Conservation (phyloP, 2,113 vertebrate genomes). For the Notechis scutatus region DNA sequence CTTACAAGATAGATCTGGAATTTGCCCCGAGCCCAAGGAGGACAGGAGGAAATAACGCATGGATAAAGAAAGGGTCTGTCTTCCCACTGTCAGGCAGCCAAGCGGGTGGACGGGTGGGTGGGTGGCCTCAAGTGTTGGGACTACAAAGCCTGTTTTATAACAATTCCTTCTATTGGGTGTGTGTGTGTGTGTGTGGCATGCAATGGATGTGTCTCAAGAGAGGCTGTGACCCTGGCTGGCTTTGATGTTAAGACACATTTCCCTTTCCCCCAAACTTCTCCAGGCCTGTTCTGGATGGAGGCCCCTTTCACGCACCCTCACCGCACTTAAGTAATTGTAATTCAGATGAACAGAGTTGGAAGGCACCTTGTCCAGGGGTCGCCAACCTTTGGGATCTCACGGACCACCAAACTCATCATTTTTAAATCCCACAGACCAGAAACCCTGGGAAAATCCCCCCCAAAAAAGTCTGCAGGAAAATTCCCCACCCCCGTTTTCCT, state of each 20-base stretch:
- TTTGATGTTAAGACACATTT: neutral
- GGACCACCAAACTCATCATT: too few species aligned
- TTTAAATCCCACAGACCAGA: too few species aligned
- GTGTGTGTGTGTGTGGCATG: too few species aligned
- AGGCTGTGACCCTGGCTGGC: neutral
- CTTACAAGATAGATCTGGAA: neutral
- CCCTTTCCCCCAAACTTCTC: neutral
- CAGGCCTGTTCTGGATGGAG: neutral
- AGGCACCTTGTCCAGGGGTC: too few species aligned
- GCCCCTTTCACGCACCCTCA: neutral
- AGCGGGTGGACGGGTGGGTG: too few species aligned
- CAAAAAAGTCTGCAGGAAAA: too few species aligned
- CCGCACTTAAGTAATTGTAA: neutral
- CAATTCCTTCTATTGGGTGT: neutral
- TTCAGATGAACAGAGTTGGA: too few species aligned
- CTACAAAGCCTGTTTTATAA: neutral
- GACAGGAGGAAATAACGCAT: too few species aligned
- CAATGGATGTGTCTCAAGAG: neutral
- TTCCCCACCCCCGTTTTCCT: too few species aligned
- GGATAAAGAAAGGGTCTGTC: neutral
- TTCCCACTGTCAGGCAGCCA: fast-evolving
- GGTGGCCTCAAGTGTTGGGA: neutral
- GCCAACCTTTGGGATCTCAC: too few species aligned
- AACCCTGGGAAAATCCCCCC: too few species aligned
- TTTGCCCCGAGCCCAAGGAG: neutral